phyloP scores from a whole-genome alignment of 2,113 vertebrate species.

The Colius striatus region DNA sequence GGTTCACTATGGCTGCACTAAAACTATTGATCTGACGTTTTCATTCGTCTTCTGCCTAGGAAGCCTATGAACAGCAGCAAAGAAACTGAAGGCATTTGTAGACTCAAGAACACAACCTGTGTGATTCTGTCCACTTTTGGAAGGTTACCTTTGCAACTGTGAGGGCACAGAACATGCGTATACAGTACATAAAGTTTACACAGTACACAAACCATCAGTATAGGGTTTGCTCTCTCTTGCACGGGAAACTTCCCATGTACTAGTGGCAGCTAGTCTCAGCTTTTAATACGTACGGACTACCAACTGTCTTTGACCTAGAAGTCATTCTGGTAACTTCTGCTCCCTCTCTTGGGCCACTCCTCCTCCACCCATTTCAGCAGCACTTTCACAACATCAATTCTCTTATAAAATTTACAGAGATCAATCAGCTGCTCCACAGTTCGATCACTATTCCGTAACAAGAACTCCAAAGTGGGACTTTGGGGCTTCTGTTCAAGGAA shows the following conservation, averaged over 20 bases:
- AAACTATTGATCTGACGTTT: neutral
- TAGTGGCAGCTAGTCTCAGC: constrained; percentile 1
- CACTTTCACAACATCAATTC: constrained; percentile 91
- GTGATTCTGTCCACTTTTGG: neutral
- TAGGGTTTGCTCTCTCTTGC: neutral
- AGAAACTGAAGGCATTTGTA: neutral
- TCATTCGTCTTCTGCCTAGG: neutral
- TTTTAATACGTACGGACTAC: neutral
- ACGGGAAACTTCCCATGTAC: neutral
- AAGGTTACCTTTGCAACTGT: constrained; percentile 6
- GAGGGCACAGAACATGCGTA: neutral
- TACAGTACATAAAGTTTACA: constrained; percentile 23
- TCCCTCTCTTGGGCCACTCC: constrained; percentile 91
- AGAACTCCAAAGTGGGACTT: constrained; percentile 94
- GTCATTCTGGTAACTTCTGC: constrained; percentile 73
- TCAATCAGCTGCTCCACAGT: constrained; percentile 91
- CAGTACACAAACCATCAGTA: neutral
- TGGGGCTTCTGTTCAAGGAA: constrained; percentile 94
- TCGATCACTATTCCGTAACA: constrained; percentile 93
- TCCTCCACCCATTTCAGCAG: constrained; percentile 93
- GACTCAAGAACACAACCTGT: neutral
- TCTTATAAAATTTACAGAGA: constrained; percentile 92
- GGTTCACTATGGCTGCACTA: neutral
- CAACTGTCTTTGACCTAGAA: constrained; percentile 59
- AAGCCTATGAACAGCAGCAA: neutral